Conservation (phyloP, 2,797 vertebrate genomes). For the Mallotus villosus region DNA sequence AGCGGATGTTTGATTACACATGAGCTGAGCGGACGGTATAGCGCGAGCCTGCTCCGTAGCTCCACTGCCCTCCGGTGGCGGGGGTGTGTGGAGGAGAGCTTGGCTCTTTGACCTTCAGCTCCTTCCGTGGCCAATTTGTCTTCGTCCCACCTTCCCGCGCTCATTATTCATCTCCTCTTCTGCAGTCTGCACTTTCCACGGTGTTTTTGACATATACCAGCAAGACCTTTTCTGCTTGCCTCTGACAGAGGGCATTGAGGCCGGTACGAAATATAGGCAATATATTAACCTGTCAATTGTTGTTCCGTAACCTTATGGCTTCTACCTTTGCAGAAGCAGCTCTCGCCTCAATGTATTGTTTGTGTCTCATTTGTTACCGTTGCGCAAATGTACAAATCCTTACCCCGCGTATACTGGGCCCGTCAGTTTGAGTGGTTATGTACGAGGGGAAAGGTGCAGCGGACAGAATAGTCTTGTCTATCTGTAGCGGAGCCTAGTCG, state of each 20-base stretch:
- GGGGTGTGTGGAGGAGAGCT: constrained; percentile 55
- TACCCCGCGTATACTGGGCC: not conserved
- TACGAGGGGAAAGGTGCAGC: no score
- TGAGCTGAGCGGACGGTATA: constrained; percentile 30
- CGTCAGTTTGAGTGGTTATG: not conserved
- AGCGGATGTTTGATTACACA: constrained; percentile 37
- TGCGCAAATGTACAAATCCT: not conserved
- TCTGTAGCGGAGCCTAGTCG: constrained; percentile 3
- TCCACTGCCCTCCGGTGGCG: constrained; percentile 36
- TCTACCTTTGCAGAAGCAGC: not conserved
- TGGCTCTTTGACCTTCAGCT: constrained; percentile 52
- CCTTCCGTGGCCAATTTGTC: constrained; percentile 70
- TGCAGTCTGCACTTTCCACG: constrained; percentile 34
- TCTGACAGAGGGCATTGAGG: constrained; percentile 20
- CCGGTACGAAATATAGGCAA: constrained; percentile 9
- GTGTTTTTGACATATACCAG: constrained; percentile 13
- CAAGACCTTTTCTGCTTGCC: constrained; percentile 22
- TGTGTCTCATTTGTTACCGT: no score
- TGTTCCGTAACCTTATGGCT: not conserved
- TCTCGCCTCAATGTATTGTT: not conserved
- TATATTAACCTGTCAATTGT: constrained; percentile 21
- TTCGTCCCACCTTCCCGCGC: constrained; percentile 47
- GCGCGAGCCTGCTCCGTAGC: constrained; percentile 29
- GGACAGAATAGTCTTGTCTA: no score
- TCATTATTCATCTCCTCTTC: constrained; percentile 33